phyloP scores from a whole-genome alignment of 2,797 vertebrate species.

The Mormyrops attenuatus region DNA sequence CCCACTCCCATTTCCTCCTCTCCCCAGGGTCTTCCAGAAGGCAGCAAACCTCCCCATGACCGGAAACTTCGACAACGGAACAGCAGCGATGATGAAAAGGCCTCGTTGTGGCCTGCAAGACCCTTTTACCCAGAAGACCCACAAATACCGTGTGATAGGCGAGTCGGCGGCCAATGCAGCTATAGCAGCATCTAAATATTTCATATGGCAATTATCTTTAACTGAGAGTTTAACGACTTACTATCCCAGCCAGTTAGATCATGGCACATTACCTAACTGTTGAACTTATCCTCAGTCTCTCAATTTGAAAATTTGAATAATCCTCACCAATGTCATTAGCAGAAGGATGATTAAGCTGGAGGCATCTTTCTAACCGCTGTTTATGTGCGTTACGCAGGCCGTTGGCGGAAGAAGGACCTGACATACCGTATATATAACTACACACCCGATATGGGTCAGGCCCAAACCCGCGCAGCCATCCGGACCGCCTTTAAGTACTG shows the following conservation, averaged over 20 bases:
- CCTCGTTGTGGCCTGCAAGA: slow-evolving; percentile 77
- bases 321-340: neutral
- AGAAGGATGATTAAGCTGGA: neutral
- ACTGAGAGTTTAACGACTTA: neutral
- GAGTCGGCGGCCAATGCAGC: slow-evolving; percentile 23
- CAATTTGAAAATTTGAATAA: neutral
- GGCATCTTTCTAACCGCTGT: neutral
- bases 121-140: slow-evolving; percentile 57
- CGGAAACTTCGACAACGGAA: slow-evolving; percentile 59
- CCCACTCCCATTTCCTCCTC: neutral
- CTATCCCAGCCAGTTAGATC: neutral
- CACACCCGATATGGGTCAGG: slow-evolving; percentile 64
- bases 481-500: slow-evolving; percentile 76
- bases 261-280: neutral
- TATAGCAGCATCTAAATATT: neutral
- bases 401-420: slow-evolving; percentile 73
- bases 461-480: slow-evolving; percentile 57
- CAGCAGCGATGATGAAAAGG: slow-evolving; percentile 62
- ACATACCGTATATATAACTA: slow-evolving; percentile 75
- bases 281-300: neutral
- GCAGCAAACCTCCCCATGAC: slow-evolving; percentile 58
- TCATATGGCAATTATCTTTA: neutral
- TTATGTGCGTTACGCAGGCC: slow-evolving; percentile 51
- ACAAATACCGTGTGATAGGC: slow-evolving; percentile 70
- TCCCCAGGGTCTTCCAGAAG: slow-evolving; percentile 67